Percentiles rank a stretch among this genome's conserved stretches.
Evolutionary conservation across 2,797 vertebrate genomes (phyloP).

Genomic region (Columba guinea): DNA sequence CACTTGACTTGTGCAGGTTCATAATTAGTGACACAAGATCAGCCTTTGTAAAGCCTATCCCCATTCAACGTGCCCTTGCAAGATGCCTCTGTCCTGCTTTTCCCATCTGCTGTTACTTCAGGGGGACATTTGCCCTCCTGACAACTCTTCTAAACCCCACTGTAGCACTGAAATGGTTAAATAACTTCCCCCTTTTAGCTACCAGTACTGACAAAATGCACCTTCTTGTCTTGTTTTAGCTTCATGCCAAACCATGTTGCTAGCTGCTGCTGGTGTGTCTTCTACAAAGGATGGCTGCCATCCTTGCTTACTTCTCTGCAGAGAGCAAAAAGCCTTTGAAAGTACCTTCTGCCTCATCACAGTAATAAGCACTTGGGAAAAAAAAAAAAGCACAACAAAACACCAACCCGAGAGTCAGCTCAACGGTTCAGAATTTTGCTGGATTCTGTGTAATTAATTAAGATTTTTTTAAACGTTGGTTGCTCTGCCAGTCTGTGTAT

Average conservation of each 20-base stretch:
- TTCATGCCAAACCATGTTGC: background rate
- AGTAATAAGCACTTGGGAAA: background rate
- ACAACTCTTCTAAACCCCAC: background rate
- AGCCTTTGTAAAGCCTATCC: background rate
- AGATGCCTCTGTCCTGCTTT: background rate
- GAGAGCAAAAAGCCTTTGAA: constrained; percentile 38
- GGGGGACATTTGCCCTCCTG: background rate
- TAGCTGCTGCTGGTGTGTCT: background rate
- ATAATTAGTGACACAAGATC: too few relatives aligned
- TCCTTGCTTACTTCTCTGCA: background rate
- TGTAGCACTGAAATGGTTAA: background rate
- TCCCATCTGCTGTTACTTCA: background rate
- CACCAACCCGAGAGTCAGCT: background rate
- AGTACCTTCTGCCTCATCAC: background rate
- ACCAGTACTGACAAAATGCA: background rate
- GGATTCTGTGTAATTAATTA: constrained; percentile 56
- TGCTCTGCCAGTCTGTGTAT: constrained; percentile 21
- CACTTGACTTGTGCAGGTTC: background rate
- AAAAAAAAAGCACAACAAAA: background rate
- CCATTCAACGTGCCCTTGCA: background rate
- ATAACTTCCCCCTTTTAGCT: background rate
- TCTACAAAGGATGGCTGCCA: constrained; percentile 24
- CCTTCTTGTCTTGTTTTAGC: background rate
- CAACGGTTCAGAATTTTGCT: constrained; percentile 20
- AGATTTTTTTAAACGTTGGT: background rate